Base-by-base conservation (phyloP, 2,113 vertebrate genomes). In the Clupea harengus region DNA sequence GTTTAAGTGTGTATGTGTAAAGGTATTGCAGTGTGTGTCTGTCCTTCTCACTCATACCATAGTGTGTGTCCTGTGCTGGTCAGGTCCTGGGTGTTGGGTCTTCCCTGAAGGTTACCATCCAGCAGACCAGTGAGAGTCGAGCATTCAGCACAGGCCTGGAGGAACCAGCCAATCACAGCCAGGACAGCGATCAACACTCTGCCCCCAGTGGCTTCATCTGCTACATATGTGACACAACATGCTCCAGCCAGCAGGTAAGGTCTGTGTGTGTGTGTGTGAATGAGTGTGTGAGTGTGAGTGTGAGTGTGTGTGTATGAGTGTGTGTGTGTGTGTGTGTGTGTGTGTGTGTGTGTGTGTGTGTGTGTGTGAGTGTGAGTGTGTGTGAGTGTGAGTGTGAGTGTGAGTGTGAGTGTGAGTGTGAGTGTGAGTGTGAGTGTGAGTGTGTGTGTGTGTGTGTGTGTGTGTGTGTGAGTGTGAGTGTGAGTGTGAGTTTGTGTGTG, bases 41-140 rank as follows among this genome's bases (percentile, higher is more conserved):
- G 25, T 64, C 7, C 32, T n/a, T 28, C 25, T 47, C 28, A 60
- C 52, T 20, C 0, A 57, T 6, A 3, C 13, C 28, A 8, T 39
- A 25, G 75, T 47, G 4, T 49, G n/a, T n/a, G 25, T 32, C 25
- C 28, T 75, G 25, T 75, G 67, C 3, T 39, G 2, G 52, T 22
- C 87, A 97, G 97, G 91, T 96, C 83, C 92, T 96, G 89, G 94
- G 94, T 15, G 95, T 95, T 0, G 96, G 96, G 5, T 94, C 96
- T 17, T 96, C 95, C 6, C 94, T 99, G 89, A 98, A 98, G 93
- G 98, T 99, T 85, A 99, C 98, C 81, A 99, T 99, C 88, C 97
- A 98, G 93, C 97, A 94, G 89, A 96, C 96, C 93, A 97, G 96
- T 0, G 95, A 97, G 89, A 97, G 97, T 92, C 93, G 98, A 83